phyloP scores from a whole-genome alignment of 2,797 vertebrate species.

The Lepilemur septentrionalis region DNA sequence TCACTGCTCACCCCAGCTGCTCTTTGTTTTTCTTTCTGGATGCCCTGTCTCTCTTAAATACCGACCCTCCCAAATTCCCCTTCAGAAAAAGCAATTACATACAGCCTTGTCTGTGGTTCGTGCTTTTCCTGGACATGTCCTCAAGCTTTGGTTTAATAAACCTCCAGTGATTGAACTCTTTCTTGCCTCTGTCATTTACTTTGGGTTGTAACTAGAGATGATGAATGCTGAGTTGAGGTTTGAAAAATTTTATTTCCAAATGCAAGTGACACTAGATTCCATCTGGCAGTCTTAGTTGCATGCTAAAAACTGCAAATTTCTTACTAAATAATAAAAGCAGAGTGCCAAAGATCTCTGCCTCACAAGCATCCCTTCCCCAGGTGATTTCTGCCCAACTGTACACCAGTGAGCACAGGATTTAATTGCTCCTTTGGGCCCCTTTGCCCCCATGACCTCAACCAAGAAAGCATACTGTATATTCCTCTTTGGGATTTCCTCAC shows the following conservation, averaged over 20 bases:
- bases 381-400: background rate
- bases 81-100: too few relatives aligned
- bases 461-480: background rate
- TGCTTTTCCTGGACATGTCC: too few relatives aligned
- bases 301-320: background rate
- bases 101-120: too few relatives aligned
- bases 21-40: too few relatives aligned
- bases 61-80: too few relatives aligned
- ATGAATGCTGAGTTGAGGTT: background rate
- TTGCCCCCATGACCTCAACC: background rate
- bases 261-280: background rate
- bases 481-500: background rate
- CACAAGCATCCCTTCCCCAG: background rate
- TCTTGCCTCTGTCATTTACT: too few relatives aligned
- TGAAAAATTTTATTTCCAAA: background rate
- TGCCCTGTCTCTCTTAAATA: too few relatives aligned
- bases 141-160: too few relatives aligned
- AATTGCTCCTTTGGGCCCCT: background rate
- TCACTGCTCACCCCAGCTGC: too few relatives aligned
- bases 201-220: too few relatives aligned
- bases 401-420: background rate
- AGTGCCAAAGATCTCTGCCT: background rate
- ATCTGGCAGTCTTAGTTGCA: background rate
- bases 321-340: background rate
- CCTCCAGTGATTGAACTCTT: too few relatives aligned